Evolutionary conservation across 2,113 vertebrate genomes (phyloP).

Genomic region (Equus przewalskii): DNA sequence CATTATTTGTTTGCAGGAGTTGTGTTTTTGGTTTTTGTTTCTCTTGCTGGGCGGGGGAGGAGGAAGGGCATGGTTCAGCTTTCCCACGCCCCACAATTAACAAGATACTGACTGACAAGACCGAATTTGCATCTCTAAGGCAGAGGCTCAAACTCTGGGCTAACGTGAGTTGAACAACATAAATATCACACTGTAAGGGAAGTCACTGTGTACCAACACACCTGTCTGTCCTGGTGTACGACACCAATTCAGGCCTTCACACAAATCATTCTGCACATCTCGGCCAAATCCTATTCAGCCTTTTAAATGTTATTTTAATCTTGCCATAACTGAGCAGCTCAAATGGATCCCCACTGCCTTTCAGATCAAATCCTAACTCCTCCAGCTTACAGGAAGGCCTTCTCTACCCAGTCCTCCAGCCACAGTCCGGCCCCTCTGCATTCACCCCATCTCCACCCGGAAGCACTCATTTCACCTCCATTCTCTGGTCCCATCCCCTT

Average conservation of each 20-base stretch:
- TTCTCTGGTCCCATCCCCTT: not conserved
- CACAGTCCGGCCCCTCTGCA: accelerated
- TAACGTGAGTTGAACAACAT: not conserved
- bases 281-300: not conserved
- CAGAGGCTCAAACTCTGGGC: not conserved
- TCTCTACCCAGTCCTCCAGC: not conserved
- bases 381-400: not conserved
- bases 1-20: not conserved
- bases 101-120: not conserved
- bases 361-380: not conserved
- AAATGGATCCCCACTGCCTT: not conserved
- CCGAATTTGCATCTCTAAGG: not conserved
- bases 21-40: not conserved
- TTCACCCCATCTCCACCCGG: not conserved
- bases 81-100: not conserved
- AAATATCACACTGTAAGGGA: not conserved
- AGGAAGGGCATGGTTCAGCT: not conserved
- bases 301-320: not conserved
- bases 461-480: not conserved
- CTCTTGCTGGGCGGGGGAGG: not conserved
- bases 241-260: not conserved
- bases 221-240: not conserved
- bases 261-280: not conserved
- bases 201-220: not conserved
- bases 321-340: not conserved